A percentile compares a stretch with the other conserved stretches of the same genome.
Evolutionary conservation across 2,797 vertebrate genomes (phyloP).

Genomic region (Sandelia bainsii): DNA sequence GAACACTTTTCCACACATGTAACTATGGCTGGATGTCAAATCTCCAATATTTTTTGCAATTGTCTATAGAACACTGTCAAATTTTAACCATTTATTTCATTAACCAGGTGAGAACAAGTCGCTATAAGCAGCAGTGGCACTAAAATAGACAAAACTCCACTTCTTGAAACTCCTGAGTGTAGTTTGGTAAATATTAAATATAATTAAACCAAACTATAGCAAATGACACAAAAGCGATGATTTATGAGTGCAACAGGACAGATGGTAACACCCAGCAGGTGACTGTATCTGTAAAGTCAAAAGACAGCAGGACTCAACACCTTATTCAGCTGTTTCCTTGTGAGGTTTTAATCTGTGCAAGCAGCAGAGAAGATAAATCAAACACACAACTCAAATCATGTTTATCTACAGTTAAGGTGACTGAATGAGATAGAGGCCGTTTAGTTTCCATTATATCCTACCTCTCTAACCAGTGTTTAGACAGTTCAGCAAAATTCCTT

Average conservation of each 20-base stretch:
- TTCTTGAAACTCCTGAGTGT: neutral
- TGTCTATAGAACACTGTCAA: too few relatives aligned
- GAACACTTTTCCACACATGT: neutral
- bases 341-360: neutral
- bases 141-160: neutral
- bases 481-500: too few relatives aligned
- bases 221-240: constrained; percentile 2
- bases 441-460: neutral
- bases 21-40: neutral
- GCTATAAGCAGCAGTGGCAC: too few relatives aligned
- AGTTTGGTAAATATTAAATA: neutral
- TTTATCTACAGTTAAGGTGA: too few relatives aligned
- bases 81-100: too few relatives aligned
- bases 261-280: constrained; percentile 1
- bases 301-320: neutral
- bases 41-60: too few relatives aligned
- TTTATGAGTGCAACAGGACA: neutral
- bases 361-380: constrained; percentile 14
- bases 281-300: neutral
- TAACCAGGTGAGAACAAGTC: too few relatives aligned
- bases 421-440: too few relatives aligned
- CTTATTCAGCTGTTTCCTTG: neutral
- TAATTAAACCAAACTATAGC: neutral
- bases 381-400: too few relatives aligned
- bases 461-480: neutral